A percentile compares a stretch with the other conserved stretches of the same genome.
phyloP scores from a whole-genome alignment of 2,113 vertebrate species.

The Rhagologus leucostigma region DNA sequence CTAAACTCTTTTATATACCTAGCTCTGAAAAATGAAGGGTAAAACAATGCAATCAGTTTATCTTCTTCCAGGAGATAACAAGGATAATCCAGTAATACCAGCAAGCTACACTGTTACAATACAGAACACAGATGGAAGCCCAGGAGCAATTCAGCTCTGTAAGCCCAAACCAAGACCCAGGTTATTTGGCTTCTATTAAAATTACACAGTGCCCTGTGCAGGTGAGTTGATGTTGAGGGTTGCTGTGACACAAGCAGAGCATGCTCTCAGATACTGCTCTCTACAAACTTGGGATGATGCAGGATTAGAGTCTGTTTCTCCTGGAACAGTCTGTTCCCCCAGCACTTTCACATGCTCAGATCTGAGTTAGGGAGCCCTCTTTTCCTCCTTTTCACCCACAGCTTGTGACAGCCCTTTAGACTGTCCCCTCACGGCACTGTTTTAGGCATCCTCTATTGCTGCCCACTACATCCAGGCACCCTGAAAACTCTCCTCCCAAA shows the following conservation, averaged over 20 bases:
- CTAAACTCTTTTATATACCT: neutral
- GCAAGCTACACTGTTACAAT: neutral
- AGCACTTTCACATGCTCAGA: neutral
- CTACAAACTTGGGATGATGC: neutral
- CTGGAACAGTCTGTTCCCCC: neutral
- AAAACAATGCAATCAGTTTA: neutral
- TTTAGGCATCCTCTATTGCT: neutral
- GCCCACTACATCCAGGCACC: neutral
- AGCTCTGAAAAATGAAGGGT: neutral
- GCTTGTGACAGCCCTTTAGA: neutral
- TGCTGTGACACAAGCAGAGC: neutral
- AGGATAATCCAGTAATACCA: neutral
- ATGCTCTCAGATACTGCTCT: neutral
- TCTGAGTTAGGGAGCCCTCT: neutral
- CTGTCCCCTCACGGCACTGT: neutral
- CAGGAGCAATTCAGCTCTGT: neutral
- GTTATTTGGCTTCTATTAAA: neutral
- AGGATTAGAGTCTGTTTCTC: neutral
- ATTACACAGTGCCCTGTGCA: neutral
- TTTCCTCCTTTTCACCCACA: neutral
- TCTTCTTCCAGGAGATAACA: neutral
- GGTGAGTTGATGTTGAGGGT: neutral
- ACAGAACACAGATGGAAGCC: neutral
- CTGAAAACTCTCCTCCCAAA: neutral
- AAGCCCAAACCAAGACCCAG: neutral